A percentile compares a stretch with the other conserved stretches of the same genome.
phyloP scores from a whole-genome alignment of 2,113 vertebrate species.

The Haplochromis burtoni region DNA sequence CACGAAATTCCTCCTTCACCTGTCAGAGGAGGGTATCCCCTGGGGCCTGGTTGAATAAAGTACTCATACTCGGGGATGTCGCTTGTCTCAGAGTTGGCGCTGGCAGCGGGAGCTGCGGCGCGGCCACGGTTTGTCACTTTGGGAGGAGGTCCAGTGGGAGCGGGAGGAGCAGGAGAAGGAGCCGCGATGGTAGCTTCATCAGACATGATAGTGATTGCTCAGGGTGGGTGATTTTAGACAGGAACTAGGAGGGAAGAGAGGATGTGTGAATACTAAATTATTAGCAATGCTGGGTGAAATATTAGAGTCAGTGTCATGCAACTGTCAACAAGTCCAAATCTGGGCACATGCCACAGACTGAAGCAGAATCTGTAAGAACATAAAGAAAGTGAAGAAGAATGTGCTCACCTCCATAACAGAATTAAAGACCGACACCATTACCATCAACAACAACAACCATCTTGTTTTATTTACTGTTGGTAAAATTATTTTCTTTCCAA shows the following conservation, averaged over 20 bases:
- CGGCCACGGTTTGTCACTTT: constrained; percentile 72
- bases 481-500: background rate
- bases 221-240: background rate
- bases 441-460: background rate
- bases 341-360: background rate
- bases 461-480: background rate
- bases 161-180: background rate
- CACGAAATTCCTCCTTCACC: constrained; percentile 62
- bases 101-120: constrained; percentile 60
- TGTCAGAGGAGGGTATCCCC: constrained; percentile 68
- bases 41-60: constrained; percentile 66
- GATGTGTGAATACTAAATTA: background rate
- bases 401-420: background rate
- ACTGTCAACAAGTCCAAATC: background rate
- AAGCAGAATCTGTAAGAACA: background rate
- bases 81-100: constrained; percentile 74
- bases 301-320: background rate
- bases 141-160: constrained; percentile 33
- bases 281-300: background rate
- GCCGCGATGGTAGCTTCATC: background rate
- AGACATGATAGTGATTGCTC: background rate
- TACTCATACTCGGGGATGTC: constrained; percentile 78
- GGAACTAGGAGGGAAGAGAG: background rate
- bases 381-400: background rate
- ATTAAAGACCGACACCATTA: background rate